A percentile compares a stretch with the other conserved stretches of the same genome.
These are phyloP conservation scores for Dicrurus megarhynchus DNA, from an alignment of 2,113 vertebrate genomes.

Conservation along the genomic window DNA sequence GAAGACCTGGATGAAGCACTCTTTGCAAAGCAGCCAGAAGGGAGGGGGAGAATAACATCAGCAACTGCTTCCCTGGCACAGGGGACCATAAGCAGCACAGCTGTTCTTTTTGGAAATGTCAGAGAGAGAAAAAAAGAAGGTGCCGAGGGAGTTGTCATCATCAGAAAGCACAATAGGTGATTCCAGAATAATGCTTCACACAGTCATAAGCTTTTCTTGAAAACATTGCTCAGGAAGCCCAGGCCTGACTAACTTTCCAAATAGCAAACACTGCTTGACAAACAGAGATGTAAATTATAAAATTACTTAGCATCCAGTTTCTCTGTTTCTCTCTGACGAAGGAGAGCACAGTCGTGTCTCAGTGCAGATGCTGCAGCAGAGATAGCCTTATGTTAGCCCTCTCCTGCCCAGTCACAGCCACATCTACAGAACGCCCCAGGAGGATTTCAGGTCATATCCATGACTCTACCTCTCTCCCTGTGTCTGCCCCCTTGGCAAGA, in stretches of 20 bases:
- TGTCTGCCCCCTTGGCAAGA: neutral
- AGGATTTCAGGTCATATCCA: neutral
- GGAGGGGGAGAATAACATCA: neutral
- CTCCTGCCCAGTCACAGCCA: neutral
- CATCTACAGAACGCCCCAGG: neutral
- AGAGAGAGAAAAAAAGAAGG: neutral
- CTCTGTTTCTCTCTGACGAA: neutral
- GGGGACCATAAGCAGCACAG: neutral
- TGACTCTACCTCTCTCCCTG: neutral
- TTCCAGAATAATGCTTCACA: neutral
- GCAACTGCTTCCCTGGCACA: neutral
- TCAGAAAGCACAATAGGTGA: neutral
- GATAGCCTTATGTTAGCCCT: neutral
- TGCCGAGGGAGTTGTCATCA: neutral
- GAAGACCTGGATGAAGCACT: neutral
- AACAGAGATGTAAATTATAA: neutral
- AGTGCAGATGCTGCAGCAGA: neutral
- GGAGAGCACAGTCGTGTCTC: neutral
- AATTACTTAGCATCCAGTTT: neutral
- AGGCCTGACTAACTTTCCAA: neutral
- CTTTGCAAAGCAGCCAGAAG: neutral
- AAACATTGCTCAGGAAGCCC: neutral
- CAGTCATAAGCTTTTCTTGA: neutral
- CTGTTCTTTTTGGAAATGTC: constrained; percentile 43
- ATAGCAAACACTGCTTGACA: neutral